phyloP scores from a whole-genome alignment of 2,888 invertebrate genomes.

The Rhopalosiphum nymphaeae region DNA sequence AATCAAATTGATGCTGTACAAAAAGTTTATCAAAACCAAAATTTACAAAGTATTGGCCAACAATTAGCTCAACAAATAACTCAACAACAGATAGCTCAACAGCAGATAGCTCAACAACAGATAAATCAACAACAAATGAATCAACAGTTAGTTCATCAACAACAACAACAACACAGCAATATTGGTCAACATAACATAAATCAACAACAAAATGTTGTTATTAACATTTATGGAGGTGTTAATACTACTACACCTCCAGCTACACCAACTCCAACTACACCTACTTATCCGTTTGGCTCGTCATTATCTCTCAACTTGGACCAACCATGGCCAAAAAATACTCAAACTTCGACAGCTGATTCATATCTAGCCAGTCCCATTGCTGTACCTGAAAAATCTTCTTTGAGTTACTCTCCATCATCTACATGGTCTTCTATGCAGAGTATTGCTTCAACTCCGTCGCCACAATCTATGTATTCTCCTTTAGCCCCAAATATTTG shows the following conservation, averaged over 20 bases:
- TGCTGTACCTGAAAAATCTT: constrained; percentile 66
- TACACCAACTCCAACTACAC: constrained; percentile 59
- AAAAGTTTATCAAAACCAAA: constrained; percentile 61
- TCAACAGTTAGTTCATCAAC: constrained; percentile 29
- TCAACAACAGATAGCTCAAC: constrained; percentile 35
- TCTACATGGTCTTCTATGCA: constrained; percentile 66
- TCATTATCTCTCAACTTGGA: constrained; percentile 57
- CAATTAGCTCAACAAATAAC: constrained; percentile 49
- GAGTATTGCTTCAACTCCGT: constrained; percentile 66
- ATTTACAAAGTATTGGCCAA: constrained; percentile 49
- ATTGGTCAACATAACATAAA: constrained; percentile 43
- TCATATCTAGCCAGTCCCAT: constrained; percentile 67
- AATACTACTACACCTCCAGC: constrained; percentile 57
- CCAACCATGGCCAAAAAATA: constrained; percentile 55
- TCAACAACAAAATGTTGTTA: constrained; percentile 61
- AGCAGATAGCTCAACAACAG: constrained; percentile 45
- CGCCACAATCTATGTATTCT: constrained; percentile 66
- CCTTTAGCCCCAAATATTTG: constrained; percentile 66
- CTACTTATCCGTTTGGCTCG: constrained; percentile 56
- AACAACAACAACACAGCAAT: constrained; percentile 6
- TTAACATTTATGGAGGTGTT: constrained; percentile 54
- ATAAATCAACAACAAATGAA: constrained; percentile 18
- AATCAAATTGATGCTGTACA: constrained; percentile 58
- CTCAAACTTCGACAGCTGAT: constrained; percentile 63
- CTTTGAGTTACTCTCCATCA: constrained; percentile 65